Conservation (phyloP, 2,113 vertebrate species). For the Lipotes vexillifer region DNA sequence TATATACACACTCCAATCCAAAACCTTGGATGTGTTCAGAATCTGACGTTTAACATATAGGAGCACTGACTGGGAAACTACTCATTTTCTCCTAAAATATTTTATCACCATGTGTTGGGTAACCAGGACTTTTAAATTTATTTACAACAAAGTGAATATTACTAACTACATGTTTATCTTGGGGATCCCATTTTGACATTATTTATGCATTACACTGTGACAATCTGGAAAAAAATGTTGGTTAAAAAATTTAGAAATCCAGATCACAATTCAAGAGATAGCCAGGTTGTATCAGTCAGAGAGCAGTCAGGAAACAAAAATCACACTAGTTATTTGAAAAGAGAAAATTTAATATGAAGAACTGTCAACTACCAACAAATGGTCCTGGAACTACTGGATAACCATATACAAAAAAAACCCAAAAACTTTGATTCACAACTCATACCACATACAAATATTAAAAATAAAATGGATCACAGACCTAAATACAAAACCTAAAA, state of each 20-base stretch:
- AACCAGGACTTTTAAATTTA: neutral
- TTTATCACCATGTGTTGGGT: neutral
- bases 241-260: neutral
- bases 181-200: neutral
- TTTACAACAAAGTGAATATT: slow-evolving; percentile 3
- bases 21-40: neutral
- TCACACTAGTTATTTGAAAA: neutral
- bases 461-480: neutral
- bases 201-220: neutral
- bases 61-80: neutral
- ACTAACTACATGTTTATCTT: neutral
- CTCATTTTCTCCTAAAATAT: neutral
- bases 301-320: neutral
- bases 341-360: neutral
- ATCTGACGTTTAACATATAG: neutral
- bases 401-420: neutral
- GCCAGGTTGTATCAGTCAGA: neutral
- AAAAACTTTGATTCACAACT: neutral
- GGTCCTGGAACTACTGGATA: neutral
- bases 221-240: neutral
- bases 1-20: neutral
- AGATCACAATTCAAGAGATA: neutral
- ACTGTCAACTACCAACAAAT: neutral
- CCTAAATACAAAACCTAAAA: neutral
- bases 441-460: neutral